Evolutionary conservation across 2,113 vertebrate genomes (phyloP), one percentile per base, ranked within the genome.

Genomic region (Riparia riparia): DNA sequence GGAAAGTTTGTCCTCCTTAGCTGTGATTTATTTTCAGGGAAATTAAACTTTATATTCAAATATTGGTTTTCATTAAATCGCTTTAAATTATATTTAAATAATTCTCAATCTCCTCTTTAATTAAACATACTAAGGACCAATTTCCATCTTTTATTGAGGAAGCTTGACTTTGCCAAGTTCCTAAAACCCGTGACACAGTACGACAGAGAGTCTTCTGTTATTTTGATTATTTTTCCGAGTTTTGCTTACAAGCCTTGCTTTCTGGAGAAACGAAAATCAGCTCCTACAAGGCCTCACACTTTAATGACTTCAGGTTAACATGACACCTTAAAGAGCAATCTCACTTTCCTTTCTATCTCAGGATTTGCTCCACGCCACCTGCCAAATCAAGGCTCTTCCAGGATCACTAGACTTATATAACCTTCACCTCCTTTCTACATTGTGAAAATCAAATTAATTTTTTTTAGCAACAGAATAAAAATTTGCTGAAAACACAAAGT

Each of bases 371-470:
- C 42, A 28, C 6, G 77, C 72, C 26, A 41, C 44, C 78, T 94
- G 77, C 61, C 70, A 82, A 0, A 31, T 51, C 66, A 69, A 76
- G 79, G 22, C 54, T 57, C 82, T 86, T 73, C 28, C 3, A 81
- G 80, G 47, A 65, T 51, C 58, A 71, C 14, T 22, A 50, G 7
- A 39, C 17, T 94, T 60, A 68, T 29, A 20, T 22, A 82, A 69
- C 68, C 61, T 87, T 78, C 49, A 71, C 4, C 26, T 32, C 41
- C 44, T 81, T 86, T 90, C 58, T 83, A 92, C 45, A 64, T 66
- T 85, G 64, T 93, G 77, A 94, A 97, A 96, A 91, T 29, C 39
- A 73, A 82, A 94, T 74, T 90, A 69, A 73, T 91, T 94, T 69
- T 49, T 49, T 9, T 66, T 86, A 84, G 32, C 60, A 54, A 42